phyloP scores from a whole-genome alignment of 2,113 vertebrate species.

The Dicrurus megarhynchus region DNA sequence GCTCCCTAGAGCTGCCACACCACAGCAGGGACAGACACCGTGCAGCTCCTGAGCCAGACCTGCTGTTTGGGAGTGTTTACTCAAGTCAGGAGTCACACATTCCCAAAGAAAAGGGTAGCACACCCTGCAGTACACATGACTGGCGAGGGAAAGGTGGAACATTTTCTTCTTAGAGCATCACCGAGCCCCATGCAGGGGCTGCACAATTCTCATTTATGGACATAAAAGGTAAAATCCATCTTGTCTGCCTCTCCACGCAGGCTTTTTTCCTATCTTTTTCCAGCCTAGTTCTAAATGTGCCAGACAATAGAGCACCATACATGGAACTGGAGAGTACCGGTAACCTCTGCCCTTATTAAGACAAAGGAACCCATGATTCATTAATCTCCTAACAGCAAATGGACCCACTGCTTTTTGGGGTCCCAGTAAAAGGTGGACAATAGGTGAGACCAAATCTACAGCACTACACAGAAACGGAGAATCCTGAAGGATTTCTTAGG shows the following conservation, averaged over 20 bases:
- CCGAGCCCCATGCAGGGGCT: neutral
- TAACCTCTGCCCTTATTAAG: neutral
- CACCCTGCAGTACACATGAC: neutral
- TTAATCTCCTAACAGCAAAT: neutral
- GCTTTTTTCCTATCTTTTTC: neutral
- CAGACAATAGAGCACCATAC: neutral
- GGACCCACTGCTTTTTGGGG: neutral
- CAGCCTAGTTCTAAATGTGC: neutral
- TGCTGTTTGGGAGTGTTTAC: neutral
- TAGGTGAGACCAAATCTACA: neutral
- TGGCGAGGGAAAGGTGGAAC: neutral
- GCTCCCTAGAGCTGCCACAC: neutral
- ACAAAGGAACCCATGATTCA: neutral
- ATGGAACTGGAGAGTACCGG: neutral
- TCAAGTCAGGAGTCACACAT: neutral
- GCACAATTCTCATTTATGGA: neutral
- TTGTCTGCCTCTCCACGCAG: neutral
- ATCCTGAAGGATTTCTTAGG: neutral
- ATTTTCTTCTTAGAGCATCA: neutral
- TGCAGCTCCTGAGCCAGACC: constrained; percentile 2
- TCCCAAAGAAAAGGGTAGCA: neutral
- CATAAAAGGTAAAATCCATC: neutral
- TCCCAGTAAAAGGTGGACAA: neutral
- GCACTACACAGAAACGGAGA: neutral
- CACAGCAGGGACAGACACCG: constrained; percentile 21